phyloP scores from a whole-genome alignment of 2,888 invertebrate genomes.

The Chaitophorus viminalis region DNA sequence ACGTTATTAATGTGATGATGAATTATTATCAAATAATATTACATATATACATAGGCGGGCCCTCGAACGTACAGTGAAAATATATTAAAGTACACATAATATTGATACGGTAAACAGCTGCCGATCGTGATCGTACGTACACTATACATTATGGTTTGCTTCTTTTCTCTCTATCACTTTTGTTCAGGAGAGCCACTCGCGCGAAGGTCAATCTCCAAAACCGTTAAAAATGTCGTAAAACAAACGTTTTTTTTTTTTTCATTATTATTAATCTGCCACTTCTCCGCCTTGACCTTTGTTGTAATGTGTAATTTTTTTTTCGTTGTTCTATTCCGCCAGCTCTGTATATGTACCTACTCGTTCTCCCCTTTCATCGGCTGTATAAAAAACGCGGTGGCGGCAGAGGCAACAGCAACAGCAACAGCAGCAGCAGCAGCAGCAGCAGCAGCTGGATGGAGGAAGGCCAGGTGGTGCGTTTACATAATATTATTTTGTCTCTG shows the following conservation, averaged over 20 bases:
- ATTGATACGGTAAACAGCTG: slow-evolving; percentile 3
- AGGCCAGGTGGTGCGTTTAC: slow-evolving; percentile 57
- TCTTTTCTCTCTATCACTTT: neutral
- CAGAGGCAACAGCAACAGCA: neutral
- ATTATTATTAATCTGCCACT: slow-evolving; percentile 7
- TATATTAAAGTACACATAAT: neutral
- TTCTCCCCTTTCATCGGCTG: neutral
- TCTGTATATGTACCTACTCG: too few species aligned
- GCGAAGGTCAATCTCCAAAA: slow-evolving; percentile 32
- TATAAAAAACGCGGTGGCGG: neutral
- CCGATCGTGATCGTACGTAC: neutral
- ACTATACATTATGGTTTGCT: too few species aligned
- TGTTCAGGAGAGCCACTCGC: neutral
- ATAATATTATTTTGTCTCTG: slow-evolving; percentile 57
- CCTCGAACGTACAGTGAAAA: neutral
- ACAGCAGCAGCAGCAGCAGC: neutral
- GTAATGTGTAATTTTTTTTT: slow-evolving; percentile 27
- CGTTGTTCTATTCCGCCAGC: neutral
- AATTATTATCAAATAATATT: too few species aligned
- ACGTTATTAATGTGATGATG: too few species aligned
- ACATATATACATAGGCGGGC: neutral
- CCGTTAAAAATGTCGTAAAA: slow-evolving; percentile 55
- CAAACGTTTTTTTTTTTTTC: slow-evolving; percentile 31
- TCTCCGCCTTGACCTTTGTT: slow-evolving; percentile 37
- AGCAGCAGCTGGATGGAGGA: slow-evolving; percentile 43